Percentiles rank a stretch among this genome's conserved stretches.
These are phyloP conservation scores for Eurystomus gularis DNA, from an alignment of 2,113 vertebrate species.

Conservation along the genomic window DNA sequence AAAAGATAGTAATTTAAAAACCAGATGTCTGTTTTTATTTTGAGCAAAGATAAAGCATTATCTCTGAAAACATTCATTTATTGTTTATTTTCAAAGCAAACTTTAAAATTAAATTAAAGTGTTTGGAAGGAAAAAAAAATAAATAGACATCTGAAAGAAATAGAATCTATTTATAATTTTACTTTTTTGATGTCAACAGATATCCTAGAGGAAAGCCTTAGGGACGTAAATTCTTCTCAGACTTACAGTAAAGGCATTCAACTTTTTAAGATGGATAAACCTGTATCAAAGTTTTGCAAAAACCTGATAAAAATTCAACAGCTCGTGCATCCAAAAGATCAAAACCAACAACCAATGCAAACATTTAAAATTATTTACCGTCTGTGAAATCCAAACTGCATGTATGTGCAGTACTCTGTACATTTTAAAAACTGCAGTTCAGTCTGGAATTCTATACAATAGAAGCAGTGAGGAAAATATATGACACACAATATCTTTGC, in stretches of 20 bases:
- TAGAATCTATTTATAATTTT: constrained; percentile 51
- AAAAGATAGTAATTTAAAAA: neutral
- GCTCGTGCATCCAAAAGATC: constrained; percentile 2
- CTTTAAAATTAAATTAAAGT: constrained; percentile 48
- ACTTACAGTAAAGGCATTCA: neutral
- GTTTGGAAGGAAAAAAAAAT: neutral
- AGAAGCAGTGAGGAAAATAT: constrained; percentile 16
- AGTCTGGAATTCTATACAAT: neutral
- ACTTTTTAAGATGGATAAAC: constrained; percentile 29
- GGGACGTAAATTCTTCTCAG: constrained; percentile 39
- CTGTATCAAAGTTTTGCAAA: constrained; percentile 11
- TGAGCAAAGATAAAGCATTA: constrained; percentile 20
- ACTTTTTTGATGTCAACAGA: constrained; percentile 54
- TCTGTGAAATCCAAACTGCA: constrained; percentile 48
- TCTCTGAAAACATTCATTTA: constrained; percentile 8
- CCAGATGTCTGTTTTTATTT: neutral
- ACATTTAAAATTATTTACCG: constrained; percentile 47
- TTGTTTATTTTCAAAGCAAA: constrained; percentile 44
- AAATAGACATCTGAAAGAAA: constrained; percentile 56
- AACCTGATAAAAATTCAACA: constrained; percentile 39
- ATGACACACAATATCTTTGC: neutral
- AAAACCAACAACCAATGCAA: constrained; percentile 39
- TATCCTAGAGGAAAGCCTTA: constrained; percentile 22
- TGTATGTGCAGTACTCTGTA: neutral
- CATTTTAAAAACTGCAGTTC: constrained; percentile 4